These are phyloP conservation scores for Austrofundulus limnaeus DNA, from an alignment of 2,113 vertebrate species.

Conservation along the genomic window DNA sequence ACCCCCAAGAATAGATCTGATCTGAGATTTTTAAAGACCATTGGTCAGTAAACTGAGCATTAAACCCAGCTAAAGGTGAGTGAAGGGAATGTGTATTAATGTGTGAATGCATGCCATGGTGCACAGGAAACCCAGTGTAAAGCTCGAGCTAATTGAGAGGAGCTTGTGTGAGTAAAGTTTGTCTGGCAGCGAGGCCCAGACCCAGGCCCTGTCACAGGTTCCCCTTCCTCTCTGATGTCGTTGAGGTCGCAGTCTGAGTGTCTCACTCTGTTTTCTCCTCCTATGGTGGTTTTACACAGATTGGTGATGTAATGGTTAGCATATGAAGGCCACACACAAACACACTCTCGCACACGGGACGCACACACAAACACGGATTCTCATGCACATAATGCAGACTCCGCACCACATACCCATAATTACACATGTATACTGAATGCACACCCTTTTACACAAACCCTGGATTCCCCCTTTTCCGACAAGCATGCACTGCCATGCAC, in stretches of 20 bases:
- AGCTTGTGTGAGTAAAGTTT: conserved; percentile 73
- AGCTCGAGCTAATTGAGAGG: conserved; percentile 54
- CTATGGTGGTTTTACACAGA: conserved; percentile 73
- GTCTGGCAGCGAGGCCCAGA: conserved; percentile 63
- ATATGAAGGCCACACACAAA: conserved; percentile 80
- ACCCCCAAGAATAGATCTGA: conserved; percentile 1
- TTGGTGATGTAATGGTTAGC: conserved; percentile 77
- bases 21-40: conserved; percentile 9
- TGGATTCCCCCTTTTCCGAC: conserved; percentile 77
- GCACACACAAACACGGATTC: conserved; percentile 61
- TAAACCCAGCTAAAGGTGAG: conserved; percentile 52
- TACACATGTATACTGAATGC: conserved; percentile 71
- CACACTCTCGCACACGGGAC: conserved; percentile 51
- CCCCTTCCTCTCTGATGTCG: conserved; percentile 76
- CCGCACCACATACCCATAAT: conserved; percentile 76
- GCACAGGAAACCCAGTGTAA: conserved; percentile 66
- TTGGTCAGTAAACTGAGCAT: conserved; percentile 38
- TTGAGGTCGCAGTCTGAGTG: conserved; percentile 72
- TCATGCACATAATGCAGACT: conserved; percentile 66
- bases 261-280: conserved; percentile 73
- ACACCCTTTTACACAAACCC: conserved; percentile 73
- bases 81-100: conserved; percentile 52
- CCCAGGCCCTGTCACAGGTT: conserved; percentile 74
- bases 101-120: conserved; percentile 62
- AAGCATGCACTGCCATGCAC: conserved; percentile 41